Base-by-base conservation (phyloP, 2,888 invertebrate species). In the Lymantria dispar region DNA sequence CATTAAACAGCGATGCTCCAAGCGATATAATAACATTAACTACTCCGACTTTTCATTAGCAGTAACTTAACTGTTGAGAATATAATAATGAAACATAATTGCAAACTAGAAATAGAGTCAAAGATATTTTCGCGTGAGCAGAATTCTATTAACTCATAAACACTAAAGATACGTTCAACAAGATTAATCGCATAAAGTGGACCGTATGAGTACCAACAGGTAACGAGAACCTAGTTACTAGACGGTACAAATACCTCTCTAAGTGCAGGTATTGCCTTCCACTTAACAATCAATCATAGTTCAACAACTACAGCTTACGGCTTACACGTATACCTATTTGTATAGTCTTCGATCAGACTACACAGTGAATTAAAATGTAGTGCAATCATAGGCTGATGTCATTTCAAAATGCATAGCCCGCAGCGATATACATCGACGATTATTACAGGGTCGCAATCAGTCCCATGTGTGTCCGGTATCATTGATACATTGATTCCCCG, bases 41-140 rank as follows among this genome's bases (percentile, higher is more conserved):
- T 67, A 77, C 64, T 75, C 70, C 63, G 77, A 78, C 72, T 79
- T 87, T 85, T 82, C 83, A 85, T 85, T 87, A 83, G 81, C 84
- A 86, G 76, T 85, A 85, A 86, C 80, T 85, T 85, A 78, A 71
- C 69, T 72, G 61, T 60, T 64, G 64, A 67, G 72, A 76, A 74
- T 71, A 68, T 58, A 64, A 66, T 72, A 72, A 55, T 63, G 66
- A 68, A 70, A 74, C 61, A 69, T 72, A 66, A 76, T 74, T 72
- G 60, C 59, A 51, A 63, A 64, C 58, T 58, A 63, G 58, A 68
- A 64, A 59, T 57, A 62, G 56, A 67, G 63, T 58, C 65, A 63
- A 63, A 59, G 67, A 74, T 70, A 63, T 67, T 74, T 73, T 67
- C 60, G 61, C 55, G 48, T 48, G 62, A 50, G 43, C 55, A 38